phyloP scores from a whole-genome alignment of 2,113 vertebrate genomes.

The Mungos mungo region DNA sequence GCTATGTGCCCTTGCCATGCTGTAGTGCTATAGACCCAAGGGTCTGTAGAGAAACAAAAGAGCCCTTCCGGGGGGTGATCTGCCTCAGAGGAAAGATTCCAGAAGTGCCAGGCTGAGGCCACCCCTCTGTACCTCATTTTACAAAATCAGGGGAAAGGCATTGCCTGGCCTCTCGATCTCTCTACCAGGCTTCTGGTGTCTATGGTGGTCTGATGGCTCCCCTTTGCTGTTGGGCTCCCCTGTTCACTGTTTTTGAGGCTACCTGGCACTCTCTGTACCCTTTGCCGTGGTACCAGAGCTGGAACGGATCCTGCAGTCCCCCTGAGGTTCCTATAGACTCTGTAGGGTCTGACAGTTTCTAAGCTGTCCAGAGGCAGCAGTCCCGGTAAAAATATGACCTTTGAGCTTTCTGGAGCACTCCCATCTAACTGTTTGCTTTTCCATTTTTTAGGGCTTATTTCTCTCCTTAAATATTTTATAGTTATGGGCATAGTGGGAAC shows the following conservation, averaged over 20 bases:
- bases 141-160: not conserved
- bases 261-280: not conserved
- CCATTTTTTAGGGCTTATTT: not conserved
- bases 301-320: not conserved
- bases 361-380: not conserved
- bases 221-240: not conserved
- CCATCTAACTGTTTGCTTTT: conserved; percentile 38
- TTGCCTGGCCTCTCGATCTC: not conserved
- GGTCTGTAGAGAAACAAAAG: not conserved
- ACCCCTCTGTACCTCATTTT: not conserved
- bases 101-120: not conserved
- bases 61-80: not conserved
- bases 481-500: not conserved
- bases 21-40: not conserved
- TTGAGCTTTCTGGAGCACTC: conserved; percentile 17
- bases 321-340: not conserved
- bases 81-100: not conserved
- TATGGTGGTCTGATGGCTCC: not conserved
- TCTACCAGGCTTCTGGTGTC: not conserved
- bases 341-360: not conserved
- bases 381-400: conserved; percentile 24
- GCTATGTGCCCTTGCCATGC: not conserved
- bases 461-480: conserved; percentile 34
- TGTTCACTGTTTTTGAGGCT: not conserved
- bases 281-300: not conserved